phyloP scores from a whole-genome alignment of 1,140 invertebrate genomes.

The Cyrtorhinus lividipennis region DNA sequence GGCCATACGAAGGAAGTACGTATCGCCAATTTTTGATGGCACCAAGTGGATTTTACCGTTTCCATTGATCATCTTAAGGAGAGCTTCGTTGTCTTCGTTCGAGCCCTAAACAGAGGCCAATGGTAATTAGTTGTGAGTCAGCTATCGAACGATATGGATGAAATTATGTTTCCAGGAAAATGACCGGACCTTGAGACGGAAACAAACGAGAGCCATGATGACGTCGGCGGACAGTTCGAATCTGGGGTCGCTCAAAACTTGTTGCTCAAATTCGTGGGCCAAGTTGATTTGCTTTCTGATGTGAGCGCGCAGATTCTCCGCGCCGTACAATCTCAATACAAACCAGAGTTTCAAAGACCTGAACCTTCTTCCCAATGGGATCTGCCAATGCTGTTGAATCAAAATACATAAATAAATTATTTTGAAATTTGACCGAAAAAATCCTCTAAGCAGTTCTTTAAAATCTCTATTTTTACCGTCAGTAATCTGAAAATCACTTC shows the following conservation, averaged over 20 bases:
- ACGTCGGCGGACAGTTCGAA: slow-evolving; percentile 84
- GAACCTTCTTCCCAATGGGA: slow-evolving; percentile 87
- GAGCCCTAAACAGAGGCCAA: slow-evolving; percentile 39
- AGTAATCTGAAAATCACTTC: not conserved
- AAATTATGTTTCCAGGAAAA: too few species aligned
- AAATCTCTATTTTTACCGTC: slow-evolving; percentile 4
- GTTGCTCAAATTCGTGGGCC: slow-evolving; percentile 68
- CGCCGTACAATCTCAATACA: slow-evolving; percentile 77
- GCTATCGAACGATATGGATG: too few species aligned
- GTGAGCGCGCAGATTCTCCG: slow-evolving; percentile 72
- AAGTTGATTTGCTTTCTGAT: slow-evolving; percentile 66
- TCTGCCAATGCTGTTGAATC: slow-evolving; percentile 76
- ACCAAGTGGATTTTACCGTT: slow-evolving; percentile 88
- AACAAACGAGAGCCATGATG: slow-evolving; percentile 83
- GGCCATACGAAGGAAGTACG: slow-evolving; percentile 78
- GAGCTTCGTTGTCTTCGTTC: slow-evolving; percentile 68
- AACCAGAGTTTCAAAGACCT: slow-evolving; percentile 95
- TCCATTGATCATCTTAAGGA: slow-evolving; percentile 77
- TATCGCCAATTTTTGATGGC: slow-evolving; percentile 69
- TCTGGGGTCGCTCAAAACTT: slow-evolving; percentile 47
- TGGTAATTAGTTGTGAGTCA: too few species aligned
- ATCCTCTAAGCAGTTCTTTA: slow-evolving; percentile 7
- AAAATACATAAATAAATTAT: slow-evolving; percentile 3
- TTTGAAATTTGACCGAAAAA: not conserved
- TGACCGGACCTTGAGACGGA: slow-evolving; percentile 61